Evolutionary conservation across 2,888 invertebrate genomes (phyloP), one percentile per base, ranked within the genome.

Genomic region (Drosophila gaucha): DNA sequence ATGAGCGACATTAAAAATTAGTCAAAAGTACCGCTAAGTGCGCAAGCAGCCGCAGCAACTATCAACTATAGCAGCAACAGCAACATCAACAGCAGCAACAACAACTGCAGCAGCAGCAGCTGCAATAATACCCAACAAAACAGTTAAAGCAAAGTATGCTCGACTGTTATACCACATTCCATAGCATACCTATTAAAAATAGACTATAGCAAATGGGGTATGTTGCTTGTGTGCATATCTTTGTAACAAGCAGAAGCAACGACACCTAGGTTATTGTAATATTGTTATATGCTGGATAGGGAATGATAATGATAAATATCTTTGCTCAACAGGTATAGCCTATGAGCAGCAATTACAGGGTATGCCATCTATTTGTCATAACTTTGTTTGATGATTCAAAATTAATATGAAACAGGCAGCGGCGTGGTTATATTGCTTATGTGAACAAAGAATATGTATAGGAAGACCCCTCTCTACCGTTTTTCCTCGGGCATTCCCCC

Each of bases 1-100:
- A 84, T 84, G 80, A 73, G 73, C 52, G 69, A 68, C 86, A 86
- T 84, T 83, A 78, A 80, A 86, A 84, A 84, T 86, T 84, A 86
- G 84, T 74, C 70, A 63, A 78, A 78, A 86, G 83, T 71, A 76
- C 72, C 74, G 78, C 86, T 80, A 83, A 86, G 82, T 83, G 86
- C 80, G 68, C 68, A 41, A 66, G 62, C 80, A 71, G 62, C 74
- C 64, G 3, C 64, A 46, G 5, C 58, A 51, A 28, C 33, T n/a
- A 68, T 41, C 77, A 74, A 59, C 67, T 54, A 56, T 58, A 46
- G 47, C 70, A 54, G 43, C 73, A 67, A 50, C 56, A 70, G 31
- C 30, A 49, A 3, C 55, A 31, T 1, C 41, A 41, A 14, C 46
- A 22, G 0, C 63, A 35, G 0, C 54, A 47, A 2, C 46, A 36